Base-by-base conservation (phyloP, 2,888 invertebrate genomes). In the Drosophila aldrichi region DNA sequence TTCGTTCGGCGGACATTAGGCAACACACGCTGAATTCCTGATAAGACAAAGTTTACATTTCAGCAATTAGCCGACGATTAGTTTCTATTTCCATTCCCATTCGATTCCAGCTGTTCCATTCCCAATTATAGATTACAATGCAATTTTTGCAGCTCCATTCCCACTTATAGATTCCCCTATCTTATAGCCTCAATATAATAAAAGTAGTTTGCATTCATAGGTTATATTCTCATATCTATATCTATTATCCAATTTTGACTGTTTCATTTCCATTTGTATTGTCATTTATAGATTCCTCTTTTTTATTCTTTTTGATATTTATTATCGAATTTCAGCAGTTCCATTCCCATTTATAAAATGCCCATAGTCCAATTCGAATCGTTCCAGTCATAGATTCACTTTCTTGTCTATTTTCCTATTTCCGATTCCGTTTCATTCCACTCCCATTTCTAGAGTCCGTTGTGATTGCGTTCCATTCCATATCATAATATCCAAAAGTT, bases 1-100 rank as follows among this genome's bases (percentile, higher is more conserved):
- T 32, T 34, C 32, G 3, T 20, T 52, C 20, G 16, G 38, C 18
- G 57, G 36, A 43, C 57, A 49, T 57, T 57, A 64, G 65, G 44
- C 36, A 44, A 38, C 64, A 57, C 36, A 20, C 41, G 25, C 41
- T 18, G 56, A 43, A 36, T 36, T 32, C 20, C 32, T 20, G 61
- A 64, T 43, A 51, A 44, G 41, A n/a, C 46, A 12, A 20, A 29
- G 20, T 22, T 62, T 48, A 41, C 41, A 34, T 25, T 44, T 22
- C 44, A 8, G 3, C 8, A 44, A 44, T 44, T 16, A 22, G 44
- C 1, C 3, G 20, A 20, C 43, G 43, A 20, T 7, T 14, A 7
- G 20, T 44, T 22, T 22, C 44, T 4, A 16, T 44, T 22, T 16
- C 14, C 14, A 22, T 20, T 41, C 8, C 6, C 7, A 38, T 40